Percentiles rank a stretch among this genome's conserved stretches.
Evolutionary conservation across 2,888 invertebrate genomes (phyloP).

Genomic region (Sminthurinus aureus): DNA sequence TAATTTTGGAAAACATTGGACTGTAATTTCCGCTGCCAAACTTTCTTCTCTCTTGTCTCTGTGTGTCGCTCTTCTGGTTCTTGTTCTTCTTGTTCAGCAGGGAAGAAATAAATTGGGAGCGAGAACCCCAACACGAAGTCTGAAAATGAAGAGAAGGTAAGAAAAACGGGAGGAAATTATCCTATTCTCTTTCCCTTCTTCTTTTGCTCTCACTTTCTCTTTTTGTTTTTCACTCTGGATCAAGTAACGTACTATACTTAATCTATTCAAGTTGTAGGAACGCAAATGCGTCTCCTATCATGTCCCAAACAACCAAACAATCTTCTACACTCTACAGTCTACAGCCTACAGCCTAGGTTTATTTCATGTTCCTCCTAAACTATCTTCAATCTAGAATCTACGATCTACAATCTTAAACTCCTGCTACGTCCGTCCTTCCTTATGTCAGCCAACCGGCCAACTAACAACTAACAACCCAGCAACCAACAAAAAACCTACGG

Average conservation of each 20-base stretch:
- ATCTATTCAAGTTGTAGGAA: conserved; percentile 31
- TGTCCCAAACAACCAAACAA: conserved; percentile 22
- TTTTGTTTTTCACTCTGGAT: conserved; percentile 7
- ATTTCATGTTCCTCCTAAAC: not conserved
- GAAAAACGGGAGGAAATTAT: conserved; percentile 7
- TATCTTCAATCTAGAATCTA: not conserved
- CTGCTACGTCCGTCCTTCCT: not conserved
- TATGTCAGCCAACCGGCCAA: not conserved
- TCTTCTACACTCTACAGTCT: not conserved
- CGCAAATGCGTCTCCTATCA: conserved; percentile 22
- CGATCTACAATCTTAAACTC: not conserved
- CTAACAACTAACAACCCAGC: too few species aligned
- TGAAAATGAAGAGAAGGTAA: not conserved
- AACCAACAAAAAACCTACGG: too few species aligned
- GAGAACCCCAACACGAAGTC: conserved; percentile 16
- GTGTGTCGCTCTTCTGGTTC: not conserved
- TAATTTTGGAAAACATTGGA: conserved; percentile 32
- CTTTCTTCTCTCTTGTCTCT: not conserved
- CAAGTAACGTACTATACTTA: conserved; percentile 33
- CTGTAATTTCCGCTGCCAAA: conserved; percentile 28
- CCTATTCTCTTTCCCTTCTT: too few species aligned
- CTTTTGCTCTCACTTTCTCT: not conserved
- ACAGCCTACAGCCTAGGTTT: not conserved
- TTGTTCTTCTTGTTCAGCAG: not conserved
- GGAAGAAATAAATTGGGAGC: conserved; percentile 30